Evolutionary conservation across 2,113 vertebrate genomes (phyloP), one percentile per base, ranked within the genome.

Genomic region (Semicossyphus pulcher): DNA sequence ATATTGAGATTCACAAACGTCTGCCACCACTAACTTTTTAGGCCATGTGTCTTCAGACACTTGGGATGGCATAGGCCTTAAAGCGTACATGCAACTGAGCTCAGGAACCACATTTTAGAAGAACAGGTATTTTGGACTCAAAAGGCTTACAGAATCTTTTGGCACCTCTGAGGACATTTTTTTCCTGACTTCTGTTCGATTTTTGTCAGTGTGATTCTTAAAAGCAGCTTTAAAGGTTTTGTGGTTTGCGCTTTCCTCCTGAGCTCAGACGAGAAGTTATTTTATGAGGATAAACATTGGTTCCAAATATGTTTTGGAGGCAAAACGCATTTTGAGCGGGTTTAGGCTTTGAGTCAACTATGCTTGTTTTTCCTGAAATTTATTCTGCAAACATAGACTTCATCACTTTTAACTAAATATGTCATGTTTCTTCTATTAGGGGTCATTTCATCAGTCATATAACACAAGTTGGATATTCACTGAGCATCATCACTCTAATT

Each of bases 241-340:
- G 37, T 59, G 78, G 76, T 52, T 25, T 65, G 54, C 34, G 36
- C 26, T 77, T 63, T 71, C 52, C 37, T 60, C 16, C 41, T 58
- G 74, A 53, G 51, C 54, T 23, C 63, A 11, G 26, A 54, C 26
- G 39, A 70, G 65, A 74, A 62, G n/a, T 61, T 66, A 37, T 80
- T 83, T 75, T 76, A 52, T 62, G 32, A 83, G 75, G 47, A 63
- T 81, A 72, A 84, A 84, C 71, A 75, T 48, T 51, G 60, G 53
- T 67, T 83, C 72, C 72, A 76, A 77, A 72, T 79, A 56, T 74
- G 36, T 85, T 87, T 79, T 84, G 74, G 78, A 87, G 54, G 58
- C 37, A 65, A 61, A 78, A 65, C 15, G 41, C 69, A 70, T 49
- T 79, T 73, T 57, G 25, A 60, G 45, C 4, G n/a, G 23, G 34